Conservation (phyloP, 1,140 invertebrate species). For the Leptinotarsa defecta region DNA sequence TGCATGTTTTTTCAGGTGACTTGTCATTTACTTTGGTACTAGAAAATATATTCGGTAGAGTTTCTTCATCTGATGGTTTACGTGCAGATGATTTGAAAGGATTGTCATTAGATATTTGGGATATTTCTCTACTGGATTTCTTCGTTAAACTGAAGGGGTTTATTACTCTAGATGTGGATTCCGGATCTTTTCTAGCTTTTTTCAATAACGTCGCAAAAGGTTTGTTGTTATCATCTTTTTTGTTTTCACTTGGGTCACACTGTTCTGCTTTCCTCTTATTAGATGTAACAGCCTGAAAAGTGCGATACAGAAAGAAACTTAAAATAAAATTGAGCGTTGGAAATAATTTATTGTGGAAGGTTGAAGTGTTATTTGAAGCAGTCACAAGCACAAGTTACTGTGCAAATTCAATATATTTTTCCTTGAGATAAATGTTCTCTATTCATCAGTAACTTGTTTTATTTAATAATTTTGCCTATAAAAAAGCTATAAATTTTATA, state of each 20-base stretch:
- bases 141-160: neutral
- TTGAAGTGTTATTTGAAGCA: too few species aligned
- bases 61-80: neutral
- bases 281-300: too few species aligned
- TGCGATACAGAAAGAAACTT: too few species aligned
- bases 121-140: neutral
- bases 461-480: too few species aligned
- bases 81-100: neutral
- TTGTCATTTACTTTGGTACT: neutral
- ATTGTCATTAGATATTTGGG: neutral
- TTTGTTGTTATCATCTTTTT: neutral
- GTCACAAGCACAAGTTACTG: too few species aligned
- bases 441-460: too few species aligned
- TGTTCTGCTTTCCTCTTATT: slow-evolving; percentile 10
- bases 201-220: slow-evolving; percentile 3
- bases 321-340: too few species aligned
- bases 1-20: neutral
- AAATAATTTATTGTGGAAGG: too few species aligned
- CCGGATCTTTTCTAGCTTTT: neutral
- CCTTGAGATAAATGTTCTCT: too few species aligned
- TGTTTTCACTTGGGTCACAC: neutral
- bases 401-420: too few species aligned
- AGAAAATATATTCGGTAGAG: neutral
- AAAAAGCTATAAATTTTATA: too few species aligned
- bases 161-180: neutral